These are phyloP conservation scores for Gobio gobio DNA, from an alignment of 2,113 vertebrate genomes.

Conservation along the genomic window DNA sequence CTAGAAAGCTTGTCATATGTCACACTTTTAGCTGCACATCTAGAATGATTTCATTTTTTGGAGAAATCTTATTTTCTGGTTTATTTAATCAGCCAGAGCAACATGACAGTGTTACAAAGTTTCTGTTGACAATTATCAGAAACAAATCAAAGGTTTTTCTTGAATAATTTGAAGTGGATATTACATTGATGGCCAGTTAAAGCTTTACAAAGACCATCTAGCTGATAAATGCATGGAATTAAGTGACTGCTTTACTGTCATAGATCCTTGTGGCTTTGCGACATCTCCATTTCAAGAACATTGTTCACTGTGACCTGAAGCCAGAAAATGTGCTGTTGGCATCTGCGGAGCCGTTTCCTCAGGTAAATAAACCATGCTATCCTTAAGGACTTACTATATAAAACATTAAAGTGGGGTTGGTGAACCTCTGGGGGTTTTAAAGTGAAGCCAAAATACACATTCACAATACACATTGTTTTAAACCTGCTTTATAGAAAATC, in stretches of 20 bases:
- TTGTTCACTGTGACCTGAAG: slow-evolving; percentile 99
- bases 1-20: not conserved
- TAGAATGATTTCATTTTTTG: too few species aligned
- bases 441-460: too few species aligned
- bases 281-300: slow-evolving; percentile 98
- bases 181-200: not conserved
- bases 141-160: not conserved
- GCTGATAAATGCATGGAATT: not conserved
- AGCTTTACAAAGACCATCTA: not conserved
- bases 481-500: too few species aligned
- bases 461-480: too few species aligned
- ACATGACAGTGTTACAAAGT: too few species aligned
- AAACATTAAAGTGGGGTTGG: not conserved
- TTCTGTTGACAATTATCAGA: not conserved
- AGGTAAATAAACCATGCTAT: slow-evolving; percentile 65
- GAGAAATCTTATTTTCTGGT: too few species aligned
- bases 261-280: slow-evolving; percentile 97
- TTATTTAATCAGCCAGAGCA: too few species aligned
- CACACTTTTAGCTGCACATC: not conserved
- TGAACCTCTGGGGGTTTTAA: too few species aligned
- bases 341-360: slow-evolving; percentile 95
- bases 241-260: slow-evolving; percentile 48
- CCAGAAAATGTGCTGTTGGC: slow-evolving; percentile 97
- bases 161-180: not conserved
- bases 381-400: not conserved